Conservation (phyloP, 2,113 vertebrate species). For the Stercorarius parasiticus region DNA sequence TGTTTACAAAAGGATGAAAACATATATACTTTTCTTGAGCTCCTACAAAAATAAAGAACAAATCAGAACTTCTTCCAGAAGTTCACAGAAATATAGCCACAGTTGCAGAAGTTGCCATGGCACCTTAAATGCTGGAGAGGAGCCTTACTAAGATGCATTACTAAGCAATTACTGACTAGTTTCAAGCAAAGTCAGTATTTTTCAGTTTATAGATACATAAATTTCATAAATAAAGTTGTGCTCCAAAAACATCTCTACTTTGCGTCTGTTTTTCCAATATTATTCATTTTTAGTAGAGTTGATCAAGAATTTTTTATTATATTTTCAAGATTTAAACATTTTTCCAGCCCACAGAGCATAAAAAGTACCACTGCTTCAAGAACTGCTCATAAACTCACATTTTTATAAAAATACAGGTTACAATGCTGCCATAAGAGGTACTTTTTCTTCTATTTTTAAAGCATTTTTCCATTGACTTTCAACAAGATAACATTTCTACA, state of each 20-base stretch:
- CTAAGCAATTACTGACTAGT: not conserved
- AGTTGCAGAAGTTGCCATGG: not conserved
- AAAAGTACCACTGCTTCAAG: not conserved
- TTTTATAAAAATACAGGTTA: not conserved
- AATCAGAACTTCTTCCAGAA: not conserved
- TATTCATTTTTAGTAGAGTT: not conserved
- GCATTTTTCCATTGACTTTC: not conserved
- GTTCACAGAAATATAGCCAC: not conserved
- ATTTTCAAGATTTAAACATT: not conserved
- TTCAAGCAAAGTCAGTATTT: not conserved
- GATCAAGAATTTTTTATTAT: not conserved
- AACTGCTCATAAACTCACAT: not conserved
- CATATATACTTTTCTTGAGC: not conserved
- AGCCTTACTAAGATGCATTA: not conserved
- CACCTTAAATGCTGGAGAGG: not conserved
- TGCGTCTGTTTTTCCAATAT: not conserved
- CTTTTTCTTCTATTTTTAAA: not conserved
- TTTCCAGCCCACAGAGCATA: not conserved
- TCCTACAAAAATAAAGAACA: not conserved
- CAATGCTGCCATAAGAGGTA: not conserved
- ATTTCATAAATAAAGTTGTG: not conserved
- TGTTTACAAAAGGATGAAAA: not conserved
- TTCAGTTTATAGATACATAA: not conserved
- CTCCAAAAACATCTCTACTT: not conserved
- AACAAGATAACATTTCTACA: not conserved